Conservation (phyloP, 1,140 invertebrate species). For the Harlomillsia oculata region DNA sequence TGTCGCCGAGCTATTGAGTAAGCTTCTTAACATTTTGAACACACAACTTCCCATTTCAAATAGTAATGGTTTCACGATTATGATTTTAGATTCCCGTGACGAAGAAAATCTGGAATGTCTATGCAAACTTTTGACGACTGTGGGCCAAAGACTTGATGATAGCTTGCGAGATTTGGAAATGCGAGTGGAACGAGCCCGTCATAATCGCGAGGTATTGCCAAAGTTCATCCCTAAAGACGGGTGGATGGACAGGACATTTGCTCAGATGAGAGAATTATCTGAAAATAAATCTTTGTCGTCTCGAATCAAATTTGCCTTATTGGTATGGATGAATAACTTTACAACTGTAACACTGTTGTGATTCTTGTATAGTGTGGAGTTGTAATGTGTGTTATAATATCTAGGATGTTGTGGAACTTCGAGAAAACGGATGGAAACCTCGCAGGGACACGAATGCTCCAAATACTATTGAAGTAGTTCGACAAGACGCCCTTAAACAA, state of each 20-base stretch:
- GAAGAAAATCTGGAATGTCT: conserved; percentile 89
- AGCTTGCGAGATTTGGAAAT: conserved; percentile 39
- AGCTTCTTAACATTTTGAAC: no score
- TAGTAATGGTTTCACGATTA: no score
- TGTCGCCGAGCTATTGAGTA: no score
- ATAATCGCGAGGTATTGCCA: conserved; percentile 18
- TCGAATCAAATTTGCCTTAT: conserved; percentile 31
- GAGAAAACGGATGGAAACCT: conserved; percentile 73
- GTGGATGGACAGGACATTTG: conserved; percentile 36
- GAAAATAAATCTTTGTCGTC: conserved; percentile 20
- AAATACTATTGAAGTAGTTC: conserved; percentile 88
- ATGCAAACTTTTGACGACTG: conserved; percentile 79
- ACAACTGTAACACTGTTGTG: no score
- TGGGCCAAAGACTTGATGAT: conserved; percentile 76
- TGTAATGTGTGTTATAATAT: conserved; percentile 43
- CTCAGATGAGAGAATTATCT: conserved; percentile 13
- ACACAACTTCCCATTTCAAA: no score
- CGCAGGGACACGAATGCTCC: conserved; percentile 76
- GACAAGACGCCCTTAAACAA: conserved; percentile 71
- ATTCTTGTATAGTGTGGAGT: no score
- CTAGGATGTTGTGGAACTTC: conserved; percentile 85
- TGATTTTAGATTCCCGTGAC: conserved; percentile 44
- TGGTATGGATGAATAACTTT: conserved; percentile 40
- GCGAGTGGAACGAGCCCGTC: conserved; percentile 7
- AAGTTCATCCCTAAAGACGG: conserved; percentile 29